Evolutionary conservation across 2,113 vertebrate species (phyloP), one percentile per base, ranked within the genome.

Genomic region (Scytalopus superciliaris): DNA sequence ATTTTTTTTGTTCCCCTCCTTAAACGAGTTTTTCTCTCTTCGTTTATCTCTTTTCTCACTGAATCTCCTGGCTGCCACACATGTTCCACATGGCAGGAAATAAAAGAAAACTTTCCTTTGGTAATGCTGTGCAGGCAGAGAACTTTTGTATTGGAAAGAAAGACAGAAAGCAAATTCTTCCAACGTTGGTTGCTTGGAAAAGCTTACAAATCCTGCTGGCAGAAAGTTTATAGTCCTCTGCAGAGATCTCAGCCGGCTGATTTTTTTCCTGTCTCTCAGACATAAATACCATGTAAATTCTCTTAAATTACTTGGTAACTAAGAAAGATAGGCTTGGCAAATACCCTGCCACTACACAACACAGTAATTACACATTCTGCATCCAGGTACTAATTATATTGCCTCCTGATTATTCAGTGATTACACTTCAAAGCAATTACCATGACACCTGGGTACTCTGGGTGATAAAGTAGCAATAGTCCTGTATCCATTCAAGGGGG

Each of bases 321-420:
- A 62, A 87, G 81, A 85, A 69, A 92, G 53, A 91, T 73, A 50
- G 42, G 74, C 40, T 90, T 63, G 42, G 84, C 57, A 97, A 96
- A 81, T 87, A 82, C 77, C 25, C 57, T 92, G 52, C 84, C 86
- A 45, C 94, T 93, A 66, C 57, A 45, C 87, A 95, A 94, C 50
- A 66, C 66, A 73, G 80, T 93, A 93, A 96, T 95, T 92, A 73
- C 66, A 59, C 57, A 89, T 89, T 89, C 86, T 84, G 57, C 57
- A 79, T 68, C 69, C 92, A 95, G 93, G 92, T 96, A 95, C 85
- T 93, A 94, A 95, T 97, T 96, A 93, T 40, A 76, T 89, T 90
- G 66, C 73, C 69, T 94, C 80, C 84, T 2, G 22, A 92, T 91
- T 94, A 79, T 53, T 82, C 90, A 73, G 80, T 73, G 79, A 95